phyloP scores from a whole-genome alignment of 2,797 vertebrate genomes.

The Etheostoma nigrum region DNA sequence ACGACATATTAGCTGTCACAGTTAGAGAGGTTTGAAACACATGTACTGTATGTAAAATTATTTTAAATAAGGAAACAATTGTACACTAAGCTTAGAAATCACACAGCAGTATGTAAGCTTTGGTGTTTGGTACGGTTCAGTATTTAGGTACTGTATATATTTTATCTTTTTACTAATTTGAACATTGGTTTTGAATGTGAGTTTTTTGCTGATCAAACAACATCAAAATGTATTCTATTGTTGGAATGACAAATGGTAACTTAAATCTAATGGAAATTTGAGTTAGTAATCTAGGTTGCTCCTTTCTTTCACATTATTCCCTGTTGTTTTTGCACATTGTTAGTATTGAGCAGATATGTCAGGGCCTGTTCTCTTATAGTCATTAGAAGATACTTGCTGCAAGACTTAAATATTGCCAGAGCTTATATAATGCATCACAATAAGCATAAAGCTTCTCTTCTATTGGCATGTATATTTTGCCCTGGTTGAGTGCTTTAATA shows the following conservation, averaged over 20 bases:
- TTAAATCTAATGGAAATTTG: neutral
- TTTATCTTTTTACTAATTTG: too few species aligned
- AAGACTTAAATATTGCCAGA: constrained; percentile 15
- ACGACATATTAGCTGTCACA: constrained; percentile 27
- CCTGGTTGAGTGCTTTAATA: neutral
- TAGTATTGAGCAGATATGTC: constrained; percentile 11
- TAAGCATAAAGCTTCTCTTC: neutral
- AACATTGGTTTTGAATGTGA: too few species aligned
- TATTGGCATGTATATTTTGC: constrained; percentile 1
- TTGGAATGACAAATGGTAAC: neutral
- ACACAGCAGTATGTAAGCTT: neutral
- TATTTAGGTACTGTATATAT: too few species aligned
- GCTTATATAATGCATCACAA: constrained; percentile 24
- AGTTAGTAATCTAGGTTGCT: neutral
- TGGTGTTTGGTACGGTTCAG: neutral
- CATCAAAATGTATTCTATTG: too few species aligned
- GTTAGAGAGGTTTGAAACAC: constrained; percentile 15
- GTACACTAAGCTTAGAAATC: neutral
- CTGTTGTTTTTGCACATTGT: constrained; percentile 10
- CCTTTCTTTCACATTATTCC: neutral
- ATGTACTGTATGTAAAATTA: constrained; percentile 13
- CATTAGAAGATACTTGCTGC: constrained; percentile 4
- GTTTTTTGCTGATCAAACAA: too few species aligned
- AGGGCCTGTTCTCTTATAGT: neutral
- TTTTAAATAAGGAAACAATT: constrained; percentile 1